Evolutionary conservation across 2,113 vertebrate genomes (phyloP).

Genomic region (Leucopternis melanops): DNA sequence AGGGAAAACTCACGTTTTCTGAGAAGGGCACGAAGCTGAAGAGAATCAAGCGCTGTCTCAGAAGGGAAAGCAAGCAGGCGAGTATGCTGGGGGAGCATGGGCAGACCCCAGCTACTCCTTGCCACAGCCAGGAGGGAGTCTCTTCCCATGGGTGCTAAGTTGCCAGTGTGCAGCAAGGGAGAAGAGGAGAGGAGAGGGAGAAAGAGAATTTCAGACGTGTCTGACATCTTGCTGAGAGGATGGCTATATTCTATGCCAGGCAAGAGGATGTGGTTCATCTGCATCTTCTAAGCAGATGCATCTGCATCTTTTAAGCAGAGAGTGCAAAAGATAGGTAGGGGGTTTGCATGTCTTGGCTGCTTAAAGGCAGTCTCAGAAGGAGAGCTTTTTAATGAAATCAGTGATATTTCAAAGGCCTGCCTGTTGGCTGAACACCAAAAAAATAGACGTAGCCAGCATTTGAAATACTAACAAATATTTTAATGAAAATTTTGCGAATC

Average conservation of each 20-base stretch:
- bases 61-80: neutral
- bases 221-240: neutral
- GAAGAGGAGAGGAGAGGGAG: neutral
- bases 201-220: neutral
- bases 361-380: neutral
- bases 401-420: neutral
- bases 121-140: neutral
- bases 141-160: neutral
- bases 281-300: neutral
- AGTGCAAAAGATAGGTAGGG: neutral
- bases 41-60: neutral
- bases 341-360: neutral
- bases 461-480: neutral
- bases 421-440: neutral
- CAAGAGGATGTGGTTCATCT: accelerated
- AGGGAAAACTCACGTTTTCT: neutral
- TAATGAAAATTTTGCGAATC: neutral
- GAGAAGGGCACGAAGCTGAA: neutral
- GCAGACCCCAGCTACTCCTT: neutral
- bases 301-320: neutral
- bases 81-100: no score
- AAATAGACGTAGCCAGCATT: neutral
- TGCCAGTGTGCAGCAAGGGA: neutral
- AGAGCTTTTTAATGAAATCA: neutral
- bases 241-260: accelerated